Evolutionary conservation across 2,113 vertebrate genomes (phyloP).

Genomic region (Calcarius ornatus): DNA sequence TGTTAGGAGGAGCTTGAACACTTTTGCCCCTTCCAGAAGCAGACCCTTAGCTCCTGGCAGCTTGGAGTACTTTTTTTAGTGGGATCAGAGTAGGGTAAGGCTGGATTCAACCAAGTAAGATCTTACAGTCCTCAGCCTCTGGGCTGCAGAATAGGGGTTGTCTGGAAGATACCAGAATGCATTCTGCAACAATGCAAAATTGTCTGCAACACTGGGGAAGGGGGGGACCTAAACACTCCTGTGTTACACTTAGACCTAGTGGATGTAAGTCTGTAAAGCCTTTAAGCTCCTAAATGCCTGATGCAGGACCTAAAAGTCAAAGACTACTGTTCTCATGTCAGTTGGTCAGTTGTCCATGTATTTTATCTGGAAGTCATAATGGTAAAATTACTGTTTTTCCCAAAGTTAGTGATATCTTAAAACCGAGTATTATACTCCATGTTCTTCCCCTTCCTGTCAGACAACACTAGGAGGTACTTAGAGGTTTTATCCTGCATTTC

Average conservation of each 20-base stretch:
- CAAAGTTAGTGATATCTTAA: neutral
- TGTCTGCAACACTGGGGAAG: neutral
- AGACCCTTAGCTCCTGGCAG: neutral
- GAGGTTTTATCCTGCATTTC: neutral
- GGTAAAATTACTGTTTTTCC: neutral
- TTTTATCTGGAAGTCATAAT: neutral
- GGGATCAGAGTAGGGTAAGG: neutral
- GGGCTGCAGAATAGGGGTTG: neutral
- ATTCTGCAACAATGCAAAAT: neutral
- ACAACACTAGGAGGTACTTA: neutral
- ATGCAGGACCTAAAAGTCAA: neutral
- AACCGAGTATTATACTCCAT: neutral
- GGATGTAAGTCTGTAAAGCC: neutral
- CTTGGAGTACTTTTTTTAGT: neutral
- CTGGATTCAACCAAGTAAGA: neutral
- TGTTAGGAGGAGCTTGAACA: neutral
- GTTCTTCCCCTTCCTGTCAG: neutral
- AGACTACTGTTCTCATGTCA: neutral
- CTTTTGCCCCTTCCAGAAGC: neutral
- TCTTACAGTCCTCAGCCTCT: neutral
- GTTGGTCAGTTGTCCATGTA: neutral
- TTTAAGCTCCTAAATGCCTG: neutral
- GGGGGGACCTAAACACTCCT: neutral
- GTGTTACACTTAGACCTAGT: neutral
- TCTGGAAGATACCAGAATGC: neutral